phyloP scores from a whole-genome alignment of 2,797 vertebrate genomes.

The Xiphorhynchus erythropygius region DNA sequence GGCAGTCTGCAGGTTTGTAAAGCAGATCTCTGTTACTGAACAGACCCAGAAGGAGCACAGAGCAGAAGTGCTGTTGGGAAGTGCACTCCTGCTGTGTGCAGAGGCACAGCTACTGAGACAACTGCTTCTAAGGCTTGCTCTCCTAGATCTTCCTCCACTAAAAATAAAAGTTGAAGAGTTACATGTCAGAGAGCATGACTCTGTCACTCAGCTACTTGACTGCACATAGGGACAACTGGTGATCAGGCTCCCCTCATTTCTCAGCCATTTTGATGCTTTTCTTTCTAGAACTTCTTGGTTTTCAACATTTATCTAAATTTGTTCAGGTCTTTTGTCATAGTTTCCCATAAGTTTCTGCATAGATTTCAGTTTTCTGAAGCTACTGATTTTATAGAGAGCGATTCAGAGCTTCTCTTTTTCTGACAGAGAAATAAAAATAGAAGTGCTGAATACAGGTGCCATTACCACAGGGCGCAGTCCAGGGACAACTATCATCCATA shows the following conservation, averaged over 20 bases:
- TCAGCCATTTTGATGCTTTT: background rate
- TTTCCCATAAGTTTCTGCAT: background rate
- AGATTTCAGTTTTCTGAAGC: background rate
- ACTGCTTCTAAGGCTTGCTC: background rate
- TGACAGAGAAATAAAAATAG: background rate
- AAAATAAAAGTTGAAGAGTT: background rate
- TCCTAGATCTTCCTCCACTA: background rate
- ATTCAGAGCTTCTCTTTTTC: background rate
- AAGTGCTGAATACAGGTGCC: background rate
- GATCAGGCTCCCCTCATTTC: background rate
- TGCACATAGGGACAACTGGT: background rate
- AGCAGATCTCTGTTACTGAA: background rate
- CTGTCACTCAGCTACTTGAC: background rate
- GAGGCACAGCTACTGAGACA: background rate
- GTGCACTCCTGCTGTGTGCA: background rate
- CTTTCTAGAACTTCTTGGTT: background rate
- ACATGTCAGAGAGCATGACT: background rate
- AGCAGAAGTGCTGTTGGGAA: background rate
- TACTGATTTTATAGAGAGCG: background rate
- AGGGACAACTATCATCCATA: background rate
- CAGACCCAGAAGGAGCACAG: background rate
- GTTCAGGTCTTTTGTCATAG: background rate
- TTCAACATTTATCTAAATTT: background rate
- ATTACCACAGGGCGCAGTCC: background rate
- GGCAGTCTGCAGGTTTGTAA: background rate